Conservation (phyloP, 2,797 vertebrate genomes). For the Myotis daubentonii region DNA sequence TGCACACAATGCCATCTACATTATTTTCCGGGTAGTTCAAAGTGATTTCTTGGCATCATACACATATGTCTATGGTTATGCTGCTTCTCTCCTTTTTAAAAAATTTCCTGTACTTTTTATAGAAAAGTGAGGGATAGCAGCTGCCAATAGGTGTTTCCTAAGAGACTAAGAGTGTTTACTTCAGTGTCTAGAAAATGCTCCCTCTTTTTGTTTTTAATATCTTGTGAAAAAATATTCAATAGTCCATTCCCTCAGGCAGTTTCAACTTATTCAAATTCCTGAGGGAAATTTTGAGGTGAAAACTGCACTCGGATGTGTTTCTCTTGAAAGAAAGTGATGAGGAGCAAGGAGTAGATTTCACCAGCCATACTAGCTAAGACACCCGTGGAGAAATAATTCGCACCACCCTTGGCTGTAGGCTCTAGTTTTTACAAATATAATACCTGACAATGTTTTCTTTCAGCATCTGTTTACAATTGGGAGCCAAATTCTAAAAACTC, state of each 20-base stretch:
- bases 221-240: constrained; percentile 72
- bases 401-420: constrained; percentile 30
- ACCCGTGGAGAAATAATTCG: constrained; percentile 73
- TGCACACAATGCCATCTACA: accelerated
- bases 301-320: constrained; percentile 52
- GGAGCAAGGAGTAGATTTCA: constrained; percentile 3
- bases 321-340: constrained; percentile 47
- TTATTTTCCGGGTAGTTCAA: constrained; percentile 6
- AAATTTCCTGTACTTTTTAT: constrained; percentile 41
- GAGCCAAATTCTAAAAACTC: constrained; percentile 34
- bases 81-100: neutral
- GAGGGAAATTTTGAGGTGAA: constrained; percentile 66
- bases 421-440: constrained; percentile 57
- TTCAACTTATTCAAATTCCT: constrained; percentile 65
- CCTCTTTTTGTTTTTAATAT: constrained; percentile 48
- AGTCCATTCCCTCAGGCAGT: constrained; percentile 42
- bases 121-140: neutral
- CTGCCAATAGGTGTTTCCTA: constrained; percentile 66
- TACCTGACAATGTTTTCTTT: constrained; percentile 49
- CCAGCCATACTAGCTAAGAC: constrained; percentile 38
- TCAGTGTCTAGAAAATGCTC: neutral
- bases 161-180: constrained; percentile 37
- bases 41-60: neutral
- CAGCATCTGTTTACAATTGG: constrained; percentile 13
- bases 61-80: neutral